A percentile compares a stretch with the other conserved stretches of the same genome.
These are phyloP conservation scores for Phymatocera aterrima DNA, from an alignment of 2,888 invertebrate species.

Conservation along the genomic window DNA sequence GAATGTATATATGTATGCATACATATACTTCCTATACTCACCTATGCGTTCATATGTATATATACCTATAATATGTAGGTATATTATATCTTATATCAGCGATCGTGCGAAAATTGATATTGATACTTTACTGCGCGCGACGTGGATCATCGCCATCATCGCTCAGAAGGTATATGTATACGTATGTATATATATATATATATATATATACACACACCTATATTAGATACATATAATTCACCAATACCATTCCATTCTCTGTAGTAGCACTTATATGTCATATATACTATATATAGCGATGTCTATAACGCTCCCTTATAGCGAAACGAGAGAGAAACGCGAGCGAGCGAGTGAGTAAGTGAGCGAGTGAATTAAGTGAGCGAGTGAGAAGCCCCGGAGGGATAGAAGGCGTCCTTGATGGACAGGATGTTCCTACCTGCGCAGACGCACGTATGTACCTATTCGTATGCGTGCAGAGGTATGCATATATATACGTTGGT, in stretches of 20 bases:
- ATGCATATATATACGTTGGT: neutral
- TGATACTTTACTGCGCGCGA: neutral
- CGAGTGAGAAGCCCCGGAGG: slow-evolving; percentile 30
- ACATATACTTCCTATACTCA: too few species aligned
- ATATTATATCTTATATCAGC: neutral
- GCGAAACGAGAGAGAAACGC: neutral
- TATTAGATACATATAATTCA: too few species aligned
- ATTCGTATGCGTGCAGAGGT: neutral
- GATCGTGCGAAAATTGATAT: neutral
- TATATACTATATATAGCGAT: too few species aligned
- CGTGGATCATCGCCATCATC: too few species aligned
- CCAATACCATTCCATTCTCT: neutral
- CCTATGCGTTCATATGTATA: neutral
- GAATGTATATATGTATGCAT: too few species aligned
- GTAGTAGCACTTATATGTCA: neutral
- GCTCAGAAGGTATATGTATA: neutral
- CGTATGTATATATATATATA: neutral
- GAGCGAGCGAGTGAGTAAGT: too few species aligned
- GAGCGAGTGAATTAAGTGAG: too few species aligned
- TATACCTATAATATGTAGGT: neutral
- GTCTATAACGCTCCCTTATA: neutral
- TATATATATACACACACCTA: too few species aligned
- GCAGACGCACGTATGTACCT: slow-evolving; percentile 52
- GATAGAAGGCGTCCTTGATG: slow-evolving; percentile 69
- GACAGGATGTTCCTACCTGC: slow-evolving; percentile 68